Conservation (phyloP, 2,113 vertebrate genomes). For the Silurus meridionalis region DNA sequence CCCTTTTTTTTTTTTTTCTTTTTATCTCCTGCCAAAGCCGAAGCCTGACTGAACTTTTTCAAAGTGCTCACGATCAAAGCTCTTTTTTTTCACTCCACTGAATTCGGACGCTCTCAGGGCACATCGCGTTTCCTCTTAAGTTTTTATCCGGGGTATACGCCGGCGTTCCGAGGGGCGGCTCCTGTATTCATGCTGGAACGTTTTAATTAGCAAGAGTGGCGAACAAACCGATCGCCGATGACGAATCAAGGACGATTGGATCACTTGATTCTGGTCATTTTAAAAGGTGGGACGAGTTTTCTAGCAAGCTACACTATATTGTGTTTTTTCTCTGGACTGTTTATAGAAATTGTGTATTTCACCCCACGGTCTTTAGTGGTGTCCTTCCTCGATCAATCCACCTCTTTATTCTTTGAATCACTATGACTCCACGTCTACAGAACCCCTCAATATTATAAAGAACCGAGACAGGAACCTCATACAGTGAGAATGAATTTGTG, state of each 20-base stretch:
- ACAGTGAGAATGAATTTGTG: too few relatives aligned
- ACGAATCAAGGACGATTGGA: constrained; percentile 57
- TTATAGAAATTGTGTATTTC: too few relatives aligned
- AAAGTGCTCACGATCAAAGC: constrained; percentile 76
- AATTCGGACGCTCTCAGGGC: constrained; percentile 9
- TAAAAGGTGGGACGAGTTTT: not conserved
- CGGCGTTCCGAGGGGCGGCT: not conserved
- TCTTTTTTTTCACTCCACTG: constrained; percentile 30
- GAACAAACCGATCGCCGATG: constrained; percentile 59
- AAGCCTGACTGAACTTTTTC: constrained; percentile 68
- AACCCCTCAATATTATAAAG: too few relatives aligned
- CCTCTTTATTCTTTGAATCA: too few relatives aligned
- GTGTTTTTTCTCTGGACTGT: not conserved
- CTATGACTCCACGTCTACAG: too few relatives aligned
- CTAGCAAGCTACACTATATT: not conserved
- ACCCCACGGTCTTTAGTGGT: too few relatives aligned
- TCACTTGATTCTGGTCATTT: constrained; percentile 3
- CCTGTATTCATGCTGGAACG: constrained; percentile 36
- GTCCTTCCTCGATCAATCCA: too few relatives aligned
- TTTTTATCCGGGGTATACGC: constrained; percentile 8
- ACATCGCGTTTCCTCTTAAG: constrained; percentile 31
- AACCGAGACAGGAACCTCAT: too few relatives aligned
- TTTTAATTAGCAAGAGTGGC: constrained; percentile 55
- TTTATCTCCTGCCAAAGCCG: constrained; percentile 59
- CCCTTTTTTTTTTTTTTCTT: constrained; percentile 45